These are phyloP conservation scores for Acrocephalus arundinaceus DNA, from an alignment of 2,113 vertebrate genomes.

Conservation along the genomic window DNA sequence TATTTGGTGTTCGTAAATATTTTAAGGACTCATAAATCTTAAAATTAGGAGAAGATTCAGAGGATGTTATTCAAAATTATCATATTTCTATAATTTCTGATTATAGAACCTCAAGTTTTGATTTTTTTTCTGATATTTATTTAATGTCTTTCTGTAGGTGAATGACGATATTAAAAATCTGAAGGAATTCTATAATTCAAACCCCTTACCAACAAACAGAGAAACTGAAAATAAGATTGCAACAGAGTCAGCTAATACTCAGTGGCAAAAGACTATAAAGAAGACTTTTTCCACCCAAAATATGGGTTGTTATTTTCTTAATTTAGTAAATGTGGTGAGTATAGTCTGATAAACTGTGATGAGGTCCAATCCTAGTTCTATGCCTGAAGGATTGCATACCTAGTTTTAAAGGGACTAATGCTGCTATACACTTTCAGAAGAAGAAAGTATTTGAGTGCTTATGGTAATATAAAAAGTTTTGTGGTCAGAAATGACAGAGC, in stretches of 20 bases:
- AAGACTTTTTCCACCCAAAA: conserved; percentile 78
- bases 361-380: background rate
- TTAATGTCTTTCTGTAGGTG: conserved; percentile 64
- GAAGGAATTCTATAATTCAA: conserved; percentile 72
- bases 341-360: background rate
- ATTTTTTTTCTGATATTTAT: background rate
- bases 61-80: background rate
- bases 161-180: conserved; percentile 70
- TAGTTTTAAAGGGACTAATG: background rate
- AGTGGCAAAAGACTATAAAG: conserved; percentile 78
- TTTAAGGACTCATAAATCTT: background rate
- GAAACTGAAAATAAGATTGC: background rate
- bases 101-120: background rate
- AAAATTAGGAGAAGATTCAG: background rate
- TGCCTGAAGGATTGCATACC: background rate
- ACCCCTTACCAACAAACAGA: background rate
- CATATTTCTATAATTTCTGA: background rate
- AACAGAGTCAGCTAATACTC: conserved; percentile 64
- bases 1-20: background rate
- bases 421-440: background rate
- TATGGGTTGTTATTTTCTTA: conserved; percentile 76
- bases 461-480: background rate
- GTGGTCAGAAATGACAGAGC: background rate
- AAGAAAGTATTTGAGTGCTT: background rate
- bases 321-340: conserved; percentile 79